phyloP scores from a whole-genome alignment of 37 sponge, comb jelly and placozoan genomes.

The Tethya wilhelma region DNA sequence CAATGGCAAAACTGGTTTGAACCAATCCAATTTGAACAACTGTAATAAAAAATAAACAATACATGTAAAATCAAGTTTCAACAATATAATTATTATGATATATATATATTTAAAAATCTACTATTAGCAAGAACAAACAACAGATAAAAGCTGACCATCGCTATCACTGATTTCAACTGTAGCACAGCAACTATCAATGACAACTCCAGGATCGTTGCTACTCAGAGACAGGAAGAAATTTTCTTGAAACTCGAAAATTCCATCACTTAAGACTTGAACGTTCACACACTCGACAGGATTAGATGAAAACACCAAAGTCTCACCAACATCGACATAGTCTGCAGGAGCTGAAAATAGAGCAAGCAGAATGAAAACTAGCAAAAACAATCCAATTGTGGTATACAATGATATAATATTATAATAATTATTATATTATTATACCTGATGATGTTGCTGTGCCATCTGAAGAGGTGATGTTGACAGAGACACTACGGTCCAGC shows the following conservation, averaged over 20 bases:
- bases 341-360: slow-evolving; percentile 1
- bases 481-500: too few relatives aligned
- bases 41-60: not conserved
- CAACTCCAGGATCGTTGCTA: not conserved
- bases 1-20: not conserved
- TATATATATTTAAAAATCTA: not conserved
- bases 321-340: not conserved
- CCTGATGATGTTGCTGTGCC: too few relatives aligned
- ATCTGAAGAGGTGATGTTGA: too few relatives aligned
- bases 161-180: not conserved
- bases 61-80: not conserved
- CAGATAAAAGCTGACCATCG: not conserved
- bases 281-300: not conserved
- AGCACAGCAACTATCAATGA: not conserved
- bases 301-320: not conserved
- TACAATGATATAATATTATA: not conserved
- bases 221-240: not conserved
- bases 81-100: not conserved
- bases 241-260: not conserved
- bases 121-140: not conserved
- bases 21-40: not conserved
- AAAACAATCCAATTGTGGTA: not conserved
- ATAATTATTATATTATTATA: too few relatives aligned
- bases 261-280: not conserved
- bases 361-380: not conserved